Evolutionary conservation across 2,888 invertebrate genomes (phyloP).

Genomic region (Uropetala carovei): DNA sequence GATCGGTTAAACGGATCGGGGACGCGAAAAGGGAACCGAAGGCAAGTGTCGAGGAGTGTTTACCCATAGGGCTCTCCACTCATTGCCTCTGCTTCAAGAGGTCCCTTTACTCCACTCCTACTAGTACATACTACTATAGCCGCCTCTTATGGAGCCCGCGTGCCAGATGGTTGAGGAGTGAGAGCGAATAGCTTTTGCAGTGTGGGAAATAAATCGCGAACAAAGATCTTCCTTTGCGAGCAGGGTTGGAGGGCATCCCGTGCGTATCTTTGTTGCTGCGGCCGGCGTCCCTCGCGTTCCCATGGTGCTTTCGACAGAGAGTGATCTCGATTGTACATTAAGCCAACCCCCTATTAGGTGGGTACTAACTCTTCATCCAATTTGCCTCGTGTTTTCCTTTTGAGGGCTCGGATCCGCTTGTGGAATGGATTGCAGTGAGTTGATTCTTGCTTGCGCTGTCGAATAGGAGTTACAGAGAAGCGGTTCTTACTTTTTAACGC

Average conservation of each 20-base stretch:
- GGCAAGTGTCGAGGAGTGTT: not conserved
- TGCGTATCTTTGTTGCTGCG: not conserved
- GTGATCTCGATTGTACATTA: not conserved
- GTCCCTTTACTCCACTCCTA: not conserved
- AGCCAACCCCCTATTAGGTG: not conserved
- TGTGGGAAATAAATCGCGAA: conserved; percentile 41
- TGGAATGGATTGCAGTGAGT: no score
- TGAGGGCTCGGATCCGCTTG: not conserved
- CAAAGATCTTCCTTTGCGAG: not conserved
- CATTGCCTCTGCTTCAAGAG: not conserved
- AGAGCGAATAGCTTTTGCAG: conserved; percentile 21
- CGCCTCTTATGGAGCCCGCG: not conserved
- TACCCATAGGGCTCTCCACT: not conserved
- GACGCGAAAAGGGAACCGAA: not conserved
- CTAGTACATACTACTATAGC: not conserved
- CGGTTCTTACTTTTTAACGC: no score
- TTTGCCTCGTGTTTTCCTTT: not conserved
- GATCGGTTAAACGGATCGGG: not conserved
- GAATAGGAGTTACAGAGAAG: no score
- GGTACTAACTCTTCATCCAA: not conserved
- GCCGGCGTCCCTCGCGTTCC: not conserved
- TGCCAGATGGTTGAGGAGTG: conserved; percentile 11
- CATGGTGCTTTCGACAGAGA: not conserved
- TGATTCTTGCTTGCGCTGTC: no score
- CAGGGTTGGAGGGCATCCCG: not conserved